Evolutionary conservation across 2,888 invertebrate genomes (phyloP).

Genomic region (Slavum lentiscoides): DNA sequence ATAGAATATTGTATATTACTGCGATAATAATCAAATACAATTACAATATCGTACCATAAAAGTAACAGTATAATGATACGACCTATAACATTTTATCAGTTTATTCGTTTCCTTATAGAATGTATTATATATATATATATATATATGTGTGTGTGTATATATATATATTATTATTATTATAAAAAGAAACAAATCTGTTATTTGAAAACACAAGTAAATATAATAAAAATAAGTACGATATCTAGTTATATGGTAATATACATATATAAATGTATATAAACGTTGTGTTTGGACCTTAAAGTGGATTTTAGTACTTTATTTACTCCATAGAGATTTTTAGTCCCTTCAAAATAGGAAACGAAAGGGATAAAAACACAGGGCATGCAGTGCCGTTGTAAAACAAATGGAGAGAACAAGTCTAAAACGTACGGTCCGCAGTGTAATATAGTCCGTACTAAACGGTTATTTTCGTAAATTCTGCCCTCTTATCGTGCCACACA

Average conservation of each 20-base stretch:
- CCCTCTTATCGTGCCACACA: not conserved
- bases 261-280: constrained; percentile 8
- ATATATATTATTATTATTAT: too few relatives aligned
- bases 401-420: constrained; percentile 11
- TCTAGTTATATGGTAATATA: not conserved
- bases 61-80: too few relatives aligned
- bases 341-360: not conserved
- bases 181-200: not conserved
- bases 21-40: too few relatives aligned
- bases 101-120: not conserved
- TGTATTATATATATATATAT: not conserved
- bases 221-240: not conserved
- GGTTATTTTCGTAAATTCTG: constrained; percentile 21
- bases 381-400: not conserved
- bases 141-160: not conserved
- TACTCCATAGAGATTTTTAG: constrained; percentile 6
- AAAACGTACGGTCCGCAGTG: not conserved
- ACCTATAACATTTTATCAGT: too few relatives aligned
- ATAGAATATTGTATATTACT: too few relatives aligned
- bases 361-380: constrained; percentile 10
- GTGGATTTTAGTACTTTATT: constrained; percentile 20
- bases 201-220: not conserved
- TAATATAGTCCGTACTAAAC: constrained; percentile 8
- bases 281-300: constrained; percentile 23
- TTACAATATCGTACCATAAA: too few relatives aligned